Evolutionary conservation across 2,888 invertebrate genomes (phyloP), one percentile per base, ranked within the genome.

Genomic region (Trachelus iudaicus): DNA sequence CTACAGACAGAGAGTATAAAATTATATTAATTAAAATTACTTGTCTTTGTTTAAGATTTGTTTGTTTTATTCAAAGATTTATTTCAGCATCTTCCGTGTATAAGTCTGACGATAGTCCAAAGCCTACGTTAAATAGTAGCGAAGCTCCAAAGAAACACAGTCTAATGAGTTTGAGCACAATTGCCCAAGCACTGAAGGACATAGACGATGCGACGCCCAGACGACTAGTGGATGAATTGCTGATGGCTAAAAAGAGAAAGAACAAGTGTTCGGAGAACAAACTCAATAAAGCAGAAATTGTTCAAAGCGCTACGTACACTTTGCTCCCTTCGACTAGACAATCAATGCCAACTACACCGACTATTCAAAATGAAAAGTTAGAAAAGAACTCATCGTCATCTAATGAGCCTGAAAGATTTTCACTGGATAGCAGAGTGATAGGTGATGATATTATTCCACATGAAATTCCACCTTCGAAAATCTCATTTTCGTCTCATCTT

Each of bases 111-210:
- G 84, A 78, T 75, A 73, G 34, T 69, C 23, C 33, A 15, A 75
- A 76, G 35, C 40, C 71, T 15, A 34, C 34, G 4, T 40, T 40
- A 15, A 40, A 13, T 15, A 40, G 13, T 4, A 15, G 37, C 12
- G 35, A 80, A 75, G 33, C 68, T 69, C 76, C 68, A 34, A 83
- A 87, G 73, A 87, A 89, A 69, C 86, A 85, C 31, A 89, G 88
- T 71, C 76, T 89, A 11, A 88, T 91, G 88, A 91, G 90, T 81
- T 79, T 91, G 31, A 89, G 87, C 34, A 87, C 85, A 73, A 91
- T 91, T 73, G 90, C 88, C 33, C 85, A 87, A 76, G 86, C 86
- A n/a, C 79, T 91, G 4, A 85, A 89, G 75, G 85, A 88, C 40
- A 84, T 84, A 13, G 87, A 89, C 34, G 86, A 83, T 35, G 85